phyloP scores from a whole-genome alignment of 2,797 vertebrate genomes.

The Anguilla obscura region DNA sequence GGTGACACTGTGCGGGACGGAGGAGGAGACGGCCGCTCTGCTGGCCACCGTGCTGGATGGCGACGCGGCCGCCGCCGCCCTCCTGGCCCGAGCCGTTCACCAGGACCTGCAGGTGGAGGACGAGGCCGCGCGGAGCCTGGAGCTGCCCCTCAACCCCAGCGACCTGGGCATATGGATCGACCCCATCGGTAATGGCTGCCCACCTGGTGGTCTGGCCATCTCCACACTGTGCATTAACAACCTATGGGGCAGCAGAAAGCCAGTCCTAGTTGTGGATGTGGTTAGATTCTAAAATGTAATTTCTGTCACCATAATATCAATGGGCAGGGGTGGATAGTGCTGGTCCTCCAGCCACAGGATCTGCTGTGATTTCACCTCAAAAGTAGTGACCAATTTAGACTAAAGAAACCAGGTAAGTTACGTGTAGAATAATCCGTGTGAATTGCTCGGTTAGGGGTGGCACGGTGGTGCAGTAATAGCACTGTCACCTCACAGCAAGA shows the following conservation, averaged over 20 bases:
- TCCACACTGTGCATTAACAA: neutral
- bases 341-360: neutral
- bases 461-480: neutral
- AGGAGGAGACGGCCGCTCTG: constrained; percentile 65
- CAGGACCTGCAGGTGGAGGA: constrained; percentile 62
- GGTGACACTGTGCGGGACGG: constrained; percentile 66
- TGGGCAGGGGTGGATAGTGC: neutral
- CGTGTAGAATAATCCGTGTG: neutral
- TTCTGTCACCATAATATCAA: neutral
- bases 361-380: neutral
- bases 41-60: constrained; percentile 72
- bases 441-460: neutral
- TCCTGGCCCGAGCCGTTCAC: constrained; percentile 74
- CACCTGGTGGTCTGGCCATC: neutral
- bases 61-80: constrained; percentile 60
- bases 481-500: neutral
- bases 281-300: neutral
- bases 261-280: neutral
- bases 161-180: constrained; percentile 79
- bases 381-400: too few relatives aligned
- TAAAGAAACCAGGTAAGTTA: neutral
- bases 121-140: constrained; percentile 54
- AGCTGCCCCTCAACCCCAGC: constrained; percentile 63
- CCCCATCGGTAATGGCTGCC: constrained; percentile 69
- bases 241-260: neutral